Conservation (phyloP, 2,888 invertebrate genomes). For the Cantharis nigra region DNA sequence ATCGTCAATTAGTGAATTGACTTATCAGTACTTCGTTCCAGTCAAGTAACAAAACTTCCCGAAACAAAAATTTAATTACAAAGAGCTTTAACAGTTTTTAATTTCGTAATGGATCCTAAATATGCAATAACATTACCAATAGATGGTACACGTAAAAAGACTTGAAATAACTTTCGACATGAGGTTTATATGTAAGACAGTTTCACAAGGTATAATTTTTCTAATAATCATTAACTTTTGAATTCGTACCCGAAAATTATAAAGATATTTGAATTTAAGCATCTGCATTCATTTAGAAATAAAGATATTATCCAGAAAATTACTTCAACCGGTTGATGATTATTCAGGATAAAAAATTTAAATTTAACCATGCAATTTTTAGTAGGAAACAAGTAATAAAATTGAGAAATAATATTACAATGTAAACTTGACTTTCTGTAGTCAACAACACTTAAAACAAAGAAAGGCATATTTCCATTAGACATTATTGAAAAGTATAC, state of each 20-base stretch:
- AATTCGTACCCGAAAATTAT: neutral
- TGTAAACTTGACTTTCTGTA: conserved; percentile 25
- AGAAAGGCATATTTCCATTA: conserved; percentile 50
- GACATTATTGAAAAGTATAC: conserved; percentile 56
- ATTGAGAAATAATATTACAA: neutral
- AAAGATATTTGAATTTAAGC: neutral
- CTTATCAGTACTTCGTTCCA: neutral
- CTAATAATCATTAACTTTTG: neutral
- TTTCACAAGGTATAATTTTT: conserved; percentile 1
- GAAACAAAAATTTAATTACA: neutral
- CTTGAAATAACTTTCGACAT: conserved; percentile 7
- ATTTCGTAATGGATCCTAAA: conserved; percentile 15
- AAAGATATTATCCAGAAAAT: neutral
- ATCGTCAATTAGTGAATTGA: neutral
- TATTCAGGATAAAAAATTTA: neutral
- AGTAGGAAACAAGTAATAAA: neutral
- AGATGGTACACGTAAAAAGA: neutral
- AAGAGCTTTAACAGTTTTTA: conserved; percentile 9
- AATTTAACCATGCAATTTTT: neutral
- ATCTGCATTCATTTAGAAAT: neutral
- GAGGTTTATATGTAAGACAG: conserved; percentile 6
- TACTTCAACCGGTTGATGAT: neutral
- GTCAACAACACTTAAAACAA: conserved; percentile 30
- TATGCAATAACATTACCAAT: conserved; percentile 2
- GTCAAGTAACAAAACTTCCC: neutral